phyloP scores from a whole-genome alignment of 2,888 invertebrate species.

The Odontocerum albicorne region DNA sequence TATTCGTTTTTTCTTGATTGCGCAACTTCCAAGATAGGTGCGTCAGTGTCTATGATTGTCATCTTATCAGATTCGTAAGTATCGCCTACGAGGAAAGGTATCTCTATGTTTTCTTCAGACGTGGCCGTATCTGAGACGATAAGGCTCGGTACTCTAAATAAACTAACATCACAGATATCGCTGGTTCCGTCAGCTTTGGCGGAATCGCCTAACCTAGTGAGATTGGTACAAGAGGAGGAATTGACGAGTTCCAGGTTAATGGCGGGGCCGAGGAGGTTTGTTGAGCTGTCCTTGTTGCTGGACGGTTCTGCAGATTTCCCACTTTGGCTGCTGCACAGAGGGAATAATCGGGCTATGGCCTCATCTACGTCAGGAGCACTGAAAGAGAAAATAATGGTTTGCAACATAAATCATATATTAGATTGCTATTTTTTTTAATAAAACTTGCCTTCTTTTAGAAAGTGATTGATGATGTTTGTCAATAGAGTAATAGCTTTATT shows the following conservation, averaged over 20 bases:
- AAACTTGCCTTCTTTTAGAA: no score
- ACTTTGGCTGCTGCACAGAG: constrained; percentile 29
- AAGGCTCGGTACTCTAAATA: constrained; percentile 55
- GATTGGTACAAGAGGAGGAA: constrained; percentile 54
- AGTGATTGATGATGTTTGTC: no score
- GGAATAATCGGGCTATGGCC: constrained; percentile 47
- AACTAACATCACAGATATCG: constrained; percentile 48
- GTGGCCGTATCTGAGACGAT: constrained; percentile 48
- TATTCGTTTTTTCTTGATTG: constrained; percentile 39
- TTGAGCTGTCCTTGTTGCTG: constrained; percentile 13
- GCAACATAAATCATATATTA: no score
- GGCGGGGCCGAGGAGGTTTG: constrained; percentile 40
- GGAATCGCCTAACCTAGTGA: constrained; percentile 38
- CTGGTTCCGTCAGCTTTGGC: constrained; percentile 41
- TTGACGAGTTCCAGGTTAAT: constrained; percentile 53
- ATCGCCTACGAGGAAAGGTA: constrained; percentile 54
- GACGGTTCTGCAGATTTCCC: constrained; percentile 28
- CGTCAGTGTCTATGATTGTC: constrained; percentile 67
- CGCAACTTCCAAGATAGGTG: constrained; percentile 51
- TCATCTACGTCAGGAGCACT: constrained; percentile 61
- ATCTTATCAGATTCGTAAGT: constrained; percentile 63
- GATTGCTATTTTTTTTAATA: no score
- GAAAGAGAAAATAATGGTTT: no score
- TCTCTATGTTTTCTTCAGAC: constrained; percentile 43
- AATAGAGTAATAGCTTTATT: no score